Conservation (phyloP, 2,113 vertebrate genomes). For the Beaufortia kweichowensis region DNA sequence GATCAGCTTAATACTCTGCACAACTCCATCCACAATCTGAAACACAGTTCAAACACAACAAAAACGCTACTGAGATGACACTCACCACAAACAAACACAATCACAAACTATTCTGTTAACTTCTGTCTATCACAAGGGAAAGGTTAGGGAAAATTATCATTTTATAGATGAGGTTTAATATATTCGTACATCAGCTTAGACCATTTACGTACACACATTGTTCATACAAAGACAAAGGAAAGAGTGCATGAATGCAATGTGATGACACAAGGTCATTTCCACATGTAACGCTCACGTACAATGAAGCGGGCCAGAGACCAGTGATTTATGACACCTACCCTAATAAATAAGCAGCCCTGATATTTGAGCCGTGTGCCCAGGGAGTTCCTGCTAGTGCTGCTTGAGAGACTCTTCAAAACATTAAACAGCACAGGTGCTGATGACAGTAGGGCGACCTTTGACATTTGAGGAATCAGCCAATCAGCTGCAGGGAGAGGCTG, state of each 20-base stretch:
- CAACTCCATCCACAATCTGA: constrained; percentile 95
- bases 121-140: background rate
- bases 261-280: background rate
- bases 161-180: too few species aligned
- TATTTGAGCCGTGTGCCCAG: constrained; percentile 28
- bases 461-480: background rate
- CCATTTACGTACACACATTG: background rate
- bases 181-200: background rate
- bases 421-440: constrained; percentile 27
- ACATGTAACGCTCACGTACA: constrained; percentile 1
- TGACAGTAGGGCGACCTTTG: background rate
- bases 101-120: background rate
- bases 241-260: background rate
- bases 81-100: background rate
- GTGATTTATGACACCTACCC: constrained; percentile 30
- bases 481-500: background rate
- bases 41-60: constrained; percentile 47
- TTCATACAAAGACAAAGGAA: constrained; percentile 14
- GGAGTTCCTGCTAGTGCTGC: constrained; percentile 38
- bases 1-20: constrained; percentile 97
- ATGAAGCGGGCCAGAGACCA: constrained; percentile 2
- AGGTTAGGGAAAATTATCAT: too few species aligned
- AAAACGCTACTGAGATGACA: background rate
- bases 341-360: constrained; percentile 40
- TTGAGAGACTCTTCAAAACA: constrained; percentile 35